Evolutionary conservation across 2,888 invertebrate species (phyloP), one percentile per base, ranked within the genome.

Genomic region (Acanthosoma haemorrhoidale): DNA sequence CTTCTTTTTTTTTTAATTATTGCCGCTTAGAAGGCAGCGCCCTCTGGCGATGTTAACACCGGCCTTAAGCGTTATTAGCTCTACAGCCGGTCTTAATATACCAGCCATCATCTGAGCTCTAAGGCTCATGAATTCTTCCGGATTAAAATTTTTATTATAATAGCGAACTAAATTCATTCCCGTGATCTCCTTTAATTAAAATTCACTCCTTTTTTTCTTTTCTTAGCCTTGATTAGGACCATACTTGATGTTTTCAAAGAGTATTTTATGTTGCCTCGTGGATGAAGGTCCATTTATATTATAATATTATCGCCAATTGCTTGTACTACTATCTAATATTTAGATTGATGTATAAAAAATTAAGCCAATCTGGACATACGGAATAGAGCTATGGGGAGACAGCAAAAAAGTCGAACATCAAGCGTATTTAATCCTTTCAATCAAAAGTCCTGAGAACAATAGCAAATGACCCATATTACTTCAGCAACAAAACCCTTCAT

Each of bases 1-100:
- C n/a, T 16, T 34, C 57, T 57, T 67, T n/a, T n/a, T n/a, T n/a
- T n/a, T 67, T 67, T 67, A 67, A 67, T 67, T 67, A 67, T 39
- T 57, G 31, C 51, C 41, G 41, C 36, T 39, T 34, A 29, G 18
- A 39, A 38, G 64, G 36, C 61, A 15, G 25, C 29, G 39, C 64
- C 21, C 61, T 36, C 15, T 21, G 25, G 13, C 43, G 32, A 43
- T 57, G 67, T 57, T 67, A 67, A 67, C 67, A 67, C 32, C 21
- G 64, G 41, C 39, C 64, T 64, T 64, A 39, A 64, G 16, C 29
- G 36, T 41, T 39, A 64, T 64, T 64, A 64, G 64, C 16, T 16
- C 25, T 38, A 29, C 41, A 15, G 64, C n/a, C n/a, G n/a, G n/a
- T 5, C 25, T 51, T 51, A 51, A 51, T 51, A 51, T 25, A 51